phyloP scores from a whole-genome alignment of 2,113 vertebrate genomes.

The Corapipo altera region DNA sequence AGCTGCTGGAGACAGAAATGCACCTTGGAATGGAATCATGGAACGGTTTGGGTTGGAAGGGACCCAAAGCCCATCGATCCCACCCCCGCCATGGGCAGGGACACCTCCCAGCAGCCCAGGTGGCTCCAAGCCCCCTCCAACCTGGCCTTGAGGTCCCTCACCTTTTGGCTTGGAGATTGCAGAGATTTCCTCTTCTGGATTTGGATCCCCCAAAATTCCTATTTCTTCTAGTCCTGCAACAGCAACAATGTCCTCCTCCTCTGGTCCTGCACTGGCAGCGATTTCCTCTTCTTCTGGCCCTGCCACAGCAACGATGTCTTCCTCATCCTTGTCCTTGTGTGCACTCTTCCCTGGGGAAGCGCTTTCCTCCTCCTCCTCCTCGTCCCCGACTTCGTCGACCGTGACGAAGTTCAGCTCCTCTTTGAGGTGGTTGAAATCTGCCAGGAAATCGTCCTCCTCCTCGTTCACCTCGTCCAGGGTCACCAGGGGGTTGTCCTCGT shows the following conservation, averaged over 20 bases:
- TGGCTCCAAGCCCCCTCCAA: background rate
- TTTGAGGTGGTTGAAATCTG: constrained; percentile 75
- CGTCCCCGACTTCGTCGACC: constrained; percentile 83
- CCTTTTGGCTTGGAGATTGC: background rate
- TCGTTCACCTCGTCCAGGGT: constrained; percentile 77
- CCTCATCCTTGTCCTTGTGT: rapidly evolving
- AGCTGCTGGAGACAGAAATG: constrained; percentile 9
- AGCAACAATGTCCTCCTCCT: background rate
- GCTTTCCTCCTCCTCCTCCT: background rate
- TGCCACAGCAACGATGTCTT: background rate
- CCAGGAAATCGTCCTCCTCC: constrained; percentile 75
- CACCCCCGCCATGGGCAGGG: background rate
- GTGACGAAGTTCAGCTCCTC: constrained; percentile 83
- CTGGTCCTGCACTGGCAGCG: background rate
- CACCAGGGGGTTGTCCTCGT: constrained; percentile 67
- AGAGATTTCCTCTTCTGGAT: background rate
- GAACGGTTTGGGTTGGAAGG: background rate
- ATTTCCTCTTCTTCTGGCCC: background rate
- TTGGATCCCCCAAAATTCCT: background rate
- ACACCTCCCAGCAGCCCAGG: background rate
- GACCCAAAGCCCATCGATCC: background rate
- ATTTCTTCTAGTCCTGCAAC: constrained; percentile 29
- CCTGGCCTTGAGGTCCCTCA: background rate
- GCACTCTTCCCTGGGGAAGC: rapidly evolving
- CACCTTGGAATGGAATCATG: background rate